These are phyloP conservation scores for Euproctis similis DNA, from an alignment of 2,888 invertebrate species.

Conservation along the genomic window DNA sequence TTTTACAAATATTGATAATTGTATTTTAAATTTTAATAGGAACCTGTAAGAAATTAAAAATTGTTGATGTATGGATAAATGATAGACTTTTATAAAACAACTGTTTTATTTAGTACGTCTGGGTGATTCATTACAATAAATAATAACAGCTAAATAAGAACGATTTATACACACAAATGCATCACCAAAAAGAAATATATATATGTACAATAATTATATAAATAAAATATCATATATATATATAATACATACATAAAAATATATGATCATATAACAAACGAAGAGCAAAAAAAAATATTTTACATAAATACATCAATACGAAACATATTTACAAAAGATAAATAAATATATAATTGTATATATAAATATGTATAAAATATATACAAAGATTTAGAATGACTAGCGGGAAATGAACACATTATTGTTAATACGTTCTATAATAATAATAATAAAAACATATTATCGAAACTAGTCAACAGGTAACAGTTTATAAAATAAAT, in stretches of 20 bases:
- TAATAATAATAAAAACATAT: neutral
- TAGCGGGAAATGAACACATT: conserved; percentile 44
- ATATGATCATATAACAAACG: conserved; percentile 25
- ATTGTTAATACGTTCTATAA: conserved; percentile 14
- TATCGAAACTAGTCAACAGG: neutral
- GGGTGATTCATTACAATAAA: conserved; percentile 50
- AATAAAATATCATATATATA: conserved; percentile 13
- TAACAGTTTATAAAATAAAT: conserved; percentile 6
- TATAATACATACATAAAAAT: conserved; percentile 16
- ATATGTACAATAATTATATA: conserved; percentile 15
- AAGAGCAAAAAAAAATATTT: conserved; percentile 60
- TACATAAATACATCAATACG: conserved; percentile 57
- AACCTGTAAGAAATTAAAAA: too few relatives aligned
- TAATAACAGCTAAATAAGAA: conserved; percentile 27
- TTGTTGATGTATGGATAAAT: too few relatives aligned
- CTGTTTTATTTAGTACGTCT: conserved; percentile 34
- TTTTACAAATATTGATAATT: too few relatives aligned
- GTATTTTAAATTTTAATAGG: too few relatives aligned
- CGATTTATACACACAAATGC: conserved; percentile 34
- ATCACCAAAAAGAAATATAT: conserved; percentile 33
- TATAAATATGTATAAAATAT: conserved; percentile 6
- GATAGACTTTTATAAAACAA: conserved; percentile 17
- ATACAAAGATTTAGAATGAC: conserved; percentile 25
- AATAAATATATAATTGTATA: conserved; percentile 22
- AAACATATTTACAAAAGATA: conserved; percentile 67